Conservation (phyloP, 2,797 vertebrate genomes). For the Anabacerthia variegaticeps region DNA sequence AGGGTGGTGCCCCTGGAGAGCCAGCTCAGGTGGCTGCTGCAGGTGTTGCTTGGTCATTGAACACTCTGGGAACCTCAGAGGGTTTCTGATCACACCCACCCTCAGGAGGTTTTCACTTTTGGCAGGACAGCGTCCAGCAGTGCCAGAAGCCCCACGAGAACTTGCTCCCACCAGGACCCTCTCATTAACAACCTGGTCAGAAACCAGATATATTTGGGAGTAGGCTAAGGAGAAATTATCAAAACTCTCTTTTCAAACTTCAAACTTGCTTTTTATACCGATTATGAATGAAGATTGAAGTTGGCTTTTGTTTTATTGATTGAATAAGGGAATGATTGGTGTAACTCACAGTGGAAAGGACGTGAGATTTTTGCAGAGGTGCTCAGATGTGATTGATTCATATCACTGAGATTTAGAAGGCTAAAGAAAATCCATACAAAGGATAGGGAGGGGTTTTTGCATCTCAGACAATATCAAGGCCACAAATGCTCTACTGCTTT, state of each 20-base stretch:
- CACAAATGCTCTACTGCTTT: background rate
- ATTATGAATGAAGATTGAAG: background rate
- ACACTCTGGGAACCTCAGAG: background rate
- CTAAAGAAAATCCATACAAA: conserved; percentile 34
- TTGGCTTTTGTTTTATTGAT: conserved; percentile 29
- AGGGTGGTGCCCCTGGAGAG: too few species aligned
- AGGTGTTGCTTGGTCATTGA: background rate
- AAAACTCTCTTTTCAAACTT: background rate
- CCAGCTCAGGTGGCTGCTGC: background rate
- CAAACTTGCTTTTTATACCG: background rate
- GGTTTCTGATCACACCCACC: background rate
- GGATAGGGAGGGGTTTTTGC: background rate
- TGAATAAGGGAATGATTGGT: background rate
- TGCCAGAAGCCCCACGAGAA: background rate
- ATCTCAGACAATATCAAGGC: background rate
- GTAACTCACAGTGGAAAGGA: background rate
- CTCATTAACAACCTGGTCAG: background rate
- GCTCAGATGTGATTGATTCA: conserved; percentile 3
- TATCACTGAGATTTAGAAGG: conserved; percentile 1
- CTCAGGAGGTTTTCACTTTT: background rate
- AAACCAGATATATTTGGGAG: background rate
- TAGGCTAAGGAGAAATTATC: background rate
- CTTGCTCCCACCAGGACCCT: background rate
- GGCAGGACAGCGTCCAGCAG: fast-evolving
- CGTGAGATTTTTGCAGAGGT: background rate